A percentile compares a stretch with the other conserved stretches of the same genome.
phyloP scores from a whole-genome alignment of 64 coral and sea anemone species.

The Stichodactyla helianthus region DNA sequence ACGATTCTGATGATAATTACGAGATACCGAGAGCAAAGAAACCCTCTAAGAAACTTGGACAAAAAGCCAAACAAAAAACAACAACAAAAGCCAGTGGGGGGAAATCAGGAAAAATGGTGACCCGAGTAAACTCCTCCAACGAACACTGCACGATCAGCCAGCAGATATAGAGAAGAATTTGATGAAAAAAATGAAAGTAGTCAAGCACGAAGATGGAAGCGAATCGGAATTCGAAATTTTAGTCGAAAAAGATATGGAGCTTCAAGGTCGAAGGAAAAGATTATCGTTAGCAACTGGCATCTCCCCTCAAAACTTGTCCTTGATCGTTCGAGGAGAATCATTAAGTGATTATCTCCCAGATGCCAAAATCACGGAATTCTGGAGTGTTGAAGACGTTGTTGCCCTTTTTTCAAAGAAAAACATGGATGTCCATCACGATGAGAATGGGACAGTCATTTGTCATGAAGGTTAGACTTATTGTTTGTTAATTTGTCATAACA shows the following conservation, averaged over 20 bases:
- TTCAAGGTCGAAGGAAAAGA: neutral
- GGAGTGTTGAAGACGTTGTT: slow-evolving; percentile 22
- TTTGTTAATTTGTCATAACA: neutral
- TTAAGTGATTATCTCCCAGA: neutral
- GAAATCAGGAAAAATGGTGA: neutral
- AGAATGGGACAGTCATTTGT: neutral
- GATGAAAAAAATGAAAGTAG: neutral
- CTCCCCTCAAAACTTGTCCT: neutral
- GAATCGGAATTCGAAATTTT: slow-evolving; percentile 23
- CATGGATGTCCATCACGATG: neutral
- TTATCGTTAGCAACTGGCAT: slow-evolving; percentile 29
- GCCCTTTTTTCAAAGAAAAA: neutral
- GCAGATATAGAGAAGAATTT: slow-evolving; percentile 5
- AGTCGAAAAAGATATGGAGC: slow-evolving; percentile 21
- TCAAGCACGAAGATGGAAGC: neutral
- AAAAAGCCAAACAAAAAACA: slow-evolving; percentile 1
- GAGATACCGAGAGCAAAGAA: too few species aligned
- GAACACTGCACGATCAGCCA: neutral
- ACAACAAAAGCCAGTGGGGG: neutral
- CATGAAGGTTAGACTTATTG: slow-evolving; percentile 1
- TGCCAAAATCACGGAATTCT: neutral
- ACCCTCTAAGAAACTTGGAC: too few species aligned
- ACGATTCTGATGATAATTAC: too few species aligned
- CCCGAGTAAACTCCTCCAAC: neutral
- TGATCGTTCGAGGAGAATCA: slow-evolving; percentile 9